phyloP scores from a whole-genome alignment of 1,140 invertebrate species.

The Eriosoma lanigerum region DNA sequence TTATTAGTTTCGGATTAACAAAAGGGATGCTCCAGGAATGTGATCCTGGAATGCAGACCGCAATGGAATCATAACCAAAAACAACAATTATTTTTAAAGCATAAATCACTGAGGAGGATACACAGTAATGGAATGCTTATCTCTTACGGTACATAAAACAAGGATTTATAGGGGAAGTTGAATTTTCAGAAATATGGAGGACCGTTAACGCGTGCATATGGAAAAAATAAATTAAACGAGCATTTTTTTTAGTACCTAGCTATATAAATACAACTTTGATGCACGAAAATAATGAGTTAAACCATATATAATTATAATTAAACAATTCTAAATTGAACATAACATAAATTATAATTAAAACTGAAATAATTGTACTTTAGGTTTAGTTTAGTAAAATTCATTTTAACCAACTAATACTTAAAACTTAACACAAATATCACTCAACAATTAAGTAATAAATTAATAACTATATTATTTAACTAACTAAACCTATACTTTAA shows the following conservation, averaged over 20 bases:
- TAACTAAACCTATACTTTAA: no score
- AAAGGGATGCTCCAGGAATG: conserved; percentile 47
- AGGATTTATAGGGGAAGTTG: conserved; percentile 16
- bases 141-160: conserved; percentile 51
- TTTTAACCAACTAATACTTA: neutral
- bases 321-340: neutral
- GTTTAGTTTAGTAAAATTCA: neutral
- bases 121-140: conserved; percentile 40
- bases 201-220: neutral
- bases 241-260: no score
- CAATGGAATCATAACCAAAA: conserved; percentile 44
- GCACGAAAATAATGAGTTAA: neutral
- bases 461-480: no score
- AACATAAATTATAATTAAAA: neutral
- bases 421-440: neutral
- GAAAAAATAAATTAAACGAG: conserved; percentile 1
- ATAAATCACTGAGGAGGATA: conserved; percentile 43
- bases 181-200: conserved; percentile 16
- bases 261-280: neutral
- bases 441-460: no score
- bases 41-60: conserved; percentile 28
- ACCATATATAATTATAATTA: neutral
- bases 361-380: neutral
- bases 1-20: conserved; percentile 52
- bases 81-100: conserved; percentile 47